Base-by-base conservation (phyloP, 2,797 vertebrate genomes). In the Leontocebus nigricollis region DNA sequence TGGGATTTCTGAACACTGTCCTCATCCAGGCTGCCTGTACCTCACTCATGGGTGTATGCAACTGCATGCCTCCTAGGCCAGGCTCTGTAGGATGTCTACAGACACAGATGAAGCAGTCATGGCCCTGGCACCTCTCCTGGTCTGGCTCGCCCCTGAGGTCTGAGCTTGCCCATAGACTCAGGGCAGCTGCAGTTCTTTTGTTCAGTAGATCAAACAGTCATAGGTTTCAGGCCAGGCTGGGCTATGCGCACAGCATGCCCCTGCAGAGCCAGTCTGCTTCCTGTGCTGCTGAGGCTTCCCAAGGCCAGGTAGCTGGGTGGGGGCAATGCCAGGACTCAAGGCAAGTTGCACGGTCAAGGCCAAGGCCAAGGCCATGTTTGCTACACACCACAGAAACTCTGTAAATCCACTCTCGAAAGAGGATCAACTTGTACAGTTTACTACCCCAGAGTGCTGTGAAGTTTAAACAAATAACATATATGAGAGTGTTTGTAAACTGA, bases 251-350 rank as follows among this genome's bases (percentile, higher is more conserved):
- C 61, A 8, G 61, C 3, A 3, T 15, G 61, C 61, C 61, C 30
- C 30, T 33, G 61, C 3, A 33, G 61, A 64, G 48, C 61, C 70
- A 26, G n/a, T 41, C 20, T 20, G 4, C 61, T 64, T 64, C 14
- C 33, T 64, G 15, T 14, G 79, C 52, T 26, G 50, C 20, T 10
- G 41, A 39, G 22, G 55, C 77, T 67, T 55, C 39, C 72, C 36
- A 7, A 39, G 11, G 44, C 24, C 39, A 7, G 9, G 15, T 2
- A 46, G 44, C 77, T 36, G 27, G 50, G 2, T 41, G 77, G 39
- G 41, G 81, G 24, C 77, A 93, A 89, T 85, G 39, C n/a, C 81
- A 73, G 44, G 52, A 50, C 52, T 77, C 52, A 52, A 39, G 85
- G 39, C 12, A 84, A 48, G 36, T 33, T 2, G 8, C 3, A 2